Percentiles rank a stretch among this genome's conserved stretches.
Evolutionary conservation across 2,113 vertebrate genomes (phyloP).

Genomic region (Lontra canadensis): DNA sequence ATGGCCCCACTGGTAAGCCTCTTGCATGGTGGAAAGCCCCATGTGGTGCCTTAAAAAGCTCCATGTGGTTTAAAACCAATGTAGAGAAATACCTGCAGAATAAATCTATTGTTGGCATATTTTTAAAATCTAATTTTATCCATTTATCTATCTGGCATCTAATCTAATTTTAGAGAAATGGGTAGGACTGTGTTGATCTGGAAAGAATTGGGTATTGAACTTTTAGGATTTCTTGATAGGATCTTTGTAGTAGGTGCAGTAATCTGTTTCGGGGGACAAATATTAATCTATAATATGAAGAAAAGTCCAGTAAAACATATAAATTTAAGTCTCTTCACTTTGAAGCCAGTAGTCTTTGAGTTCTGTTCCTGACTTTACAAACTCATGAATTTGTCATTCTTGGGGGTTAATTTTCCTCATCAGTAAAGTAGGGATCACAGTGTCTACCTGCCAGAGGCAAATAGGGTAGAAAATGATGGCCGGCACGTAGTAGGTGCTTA

Average conservation of each 20-base stretch:
- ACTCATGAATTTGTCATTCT: background rate
- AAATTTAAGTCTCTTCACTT: background rate
- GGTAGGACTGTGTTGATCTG: background rate
- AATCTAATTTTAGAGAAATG: constrained; percentile 44
- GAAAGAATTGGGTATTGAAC: background rate
- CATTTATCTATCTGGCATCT: constrained; percentile 13
- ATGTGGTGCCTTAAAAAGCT: background rate
- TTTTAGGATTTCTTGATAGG: constrained; percentile 34
- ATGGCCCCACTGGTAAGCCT: background rate
- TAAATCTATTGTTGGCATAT: background rate
- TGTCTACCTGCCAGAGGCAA: background rate
- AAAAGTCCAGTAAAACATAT: background rate
- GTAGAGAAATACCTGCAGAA: background rate
- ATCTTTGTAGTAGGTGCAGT: background rate
- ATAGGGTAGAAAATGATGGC: background rate
- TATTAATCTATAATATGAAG: background rate
- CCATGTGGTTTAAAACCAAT: background rate
- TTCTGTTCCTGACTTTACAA: constrained; percentile 2
- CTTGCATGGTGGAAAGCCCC: background rate
- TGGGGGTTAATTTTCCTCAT: background rate
- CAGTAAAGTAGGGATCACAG: background rate
- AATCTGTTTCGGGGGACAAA: background rate
- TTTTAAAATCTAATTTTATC: background rate
- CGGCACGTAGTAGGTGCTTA: background rate
- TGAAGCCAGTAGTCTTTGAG: background rate